Evolutionary conservation across 1,140 invertebrate species (phyloP).

Genomic region (Eubasilissa regina): DNA sequence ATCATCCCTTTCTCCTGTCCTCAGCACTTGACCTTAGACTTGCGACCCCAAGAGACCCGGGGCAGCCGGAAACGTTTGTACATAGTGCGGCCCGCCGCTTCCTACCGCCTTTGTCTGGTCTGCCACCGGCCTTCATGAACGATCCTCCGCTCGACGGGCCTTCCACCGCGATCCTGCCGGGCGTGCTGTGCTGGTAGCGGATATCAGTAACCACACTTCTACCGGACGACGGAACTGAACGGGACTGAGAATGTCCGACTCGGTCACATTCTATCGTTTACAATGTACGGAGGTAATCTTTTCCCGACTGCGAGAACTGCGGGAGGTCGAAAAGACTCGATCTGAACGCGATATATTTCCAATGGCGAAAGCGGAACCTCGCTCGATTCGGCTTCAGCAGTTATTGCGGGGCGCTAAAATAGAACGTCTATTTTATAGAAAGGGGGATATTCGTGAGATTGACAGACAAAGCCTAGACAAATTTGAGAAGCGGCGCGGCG

Average conservation of each 20-base stretch:
- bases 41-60: constrained; percentile 57
- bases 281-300: not conserved
- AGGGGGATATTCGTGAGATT: constrained; percentile 1
- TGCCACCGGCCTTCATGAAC: constrained; percentile 49
- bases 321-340: not conserved
- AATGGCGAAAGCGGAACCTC: not conserved
- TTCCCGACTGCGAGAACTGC: not conserved
- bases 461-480: constrained; percentile 38
- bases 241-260: not conserved
- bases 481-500: constrained; percentile 33
- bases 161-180: not conserved
- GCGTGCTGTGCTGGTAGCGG: not conserved
- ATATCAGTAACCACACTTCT: not conserved
- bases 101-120: not conserved
- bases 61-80: constrained; percentile 51
- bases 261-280: constrained; percentile 39
- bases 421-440: constrained; percentile 25
- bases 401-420: constrained; percentile 3
- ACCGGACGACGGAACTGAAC: not conserved
- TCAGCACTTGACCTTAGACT: constrained; percentile 58
- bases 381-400: not conserved
- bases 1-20: constrained; percentile 49
- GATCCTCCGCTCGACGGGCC: constrained; percentile 8
- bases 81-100: constrained; percentile 42
- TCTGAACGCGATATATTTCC: not conserved